Conservation (phyloP, 2,888 invertebrate genomes). For the Plagodis pulveraria region DNA sequence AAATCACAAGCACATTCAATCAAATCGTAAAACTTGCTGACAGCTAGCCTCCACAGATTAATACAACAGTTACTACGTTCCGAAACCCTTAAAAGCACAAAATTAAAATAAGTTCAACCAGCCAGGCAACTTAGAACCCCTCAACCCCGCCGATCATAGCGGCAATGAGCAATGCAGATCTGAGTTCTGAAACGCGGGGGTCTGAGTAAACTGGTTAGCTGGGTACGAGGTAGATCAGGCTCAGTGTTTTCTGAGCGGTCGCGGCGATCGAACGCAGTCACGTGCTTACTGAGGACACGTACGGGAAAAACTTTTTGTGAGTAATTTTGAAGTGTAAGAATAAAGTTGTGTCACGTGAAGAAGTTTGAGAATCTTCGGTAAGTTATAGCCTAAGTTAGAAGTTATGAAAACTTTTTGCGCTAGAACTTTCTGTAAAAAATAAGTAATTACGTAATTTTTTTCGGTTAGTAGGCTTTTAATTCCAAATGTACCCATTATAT, state of each 20-base stretch:
- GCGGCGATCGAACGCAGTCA: slow-evolving; percentile 1
- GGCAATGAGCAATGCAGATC: slow-evolving; percentile 37
- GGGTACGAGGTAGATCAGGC: neutral
- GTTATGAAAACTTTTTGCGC: too few species aligned
- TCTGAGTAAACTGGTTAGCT: neutral
- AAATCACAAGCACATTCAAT: slow-evolving; percentile 3
- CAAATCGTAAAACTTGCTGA: slow-evolving; percentile 9
- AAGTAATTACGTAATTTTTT: too few species aligned
- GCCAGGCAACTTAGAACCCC: slow-evolving; percentile 34
- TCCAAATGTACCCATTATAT: too few species aligned
- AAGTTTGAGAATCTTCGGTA: neutral
- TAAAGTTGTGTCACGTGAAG: neutral
- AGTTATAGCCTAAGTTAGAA: neutral
- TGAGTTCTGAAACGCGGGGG: slow-evolving; percentile 23
- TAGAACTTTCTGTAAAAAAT: too few species aligned
- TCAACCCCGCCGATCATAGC: slow-evolving; percentile 21
- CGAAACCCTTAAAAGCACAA: slow-evolving; percentile 1
- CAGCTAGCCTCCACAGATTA: slow-evolving; percentile 1
- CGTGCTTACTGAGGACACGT: neutral
- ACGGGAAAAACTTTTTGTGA: slow-evolving; percentile 2
- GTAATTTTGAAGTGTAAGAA: neutral
- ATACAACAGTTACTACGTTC: neutral
- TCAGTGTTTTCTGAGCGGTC: slow-evolving; percentile 7
- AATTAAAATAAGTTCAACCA: slow-evolving; percentile 3
- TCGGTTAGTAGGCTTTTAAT: too few species aligned